Conservation (phyloP, 2,797 vertebrate species). For the Masticophis lateralis region DNA sequence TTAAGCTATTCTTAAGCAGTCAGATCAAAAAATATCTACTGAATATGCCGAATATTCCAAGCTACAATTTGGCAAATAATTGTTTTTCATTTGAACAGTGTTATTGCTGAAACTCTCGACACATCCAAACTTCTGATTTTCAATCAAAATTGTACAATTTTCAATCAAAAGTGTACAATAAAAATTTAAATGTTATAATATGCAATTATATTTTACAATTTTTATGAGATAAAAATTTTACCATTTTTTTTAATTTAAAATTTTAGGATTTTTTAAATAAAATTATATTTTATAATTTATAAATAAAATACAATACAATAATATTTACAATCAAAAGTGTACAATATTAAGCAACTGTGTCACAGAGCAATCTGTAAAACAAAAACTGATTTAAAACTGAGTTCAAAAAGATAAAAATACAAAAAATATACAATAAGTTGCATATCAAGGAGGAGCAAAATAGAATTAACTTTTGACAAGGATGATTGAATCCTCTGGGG, state of each 20-base stretch:
- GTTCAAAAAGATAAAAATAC: neutral
- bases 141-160: too few relatives aligned
- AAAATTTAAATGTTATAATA: too few relatives aligned
- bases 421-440: neutral
- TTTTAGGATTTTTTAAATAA: neutral
- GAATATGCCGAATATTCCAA: neutral
- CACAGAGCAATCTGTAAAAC: neutral
- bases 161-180: too few relatives aligned
- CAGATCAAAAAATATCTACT: neutral
- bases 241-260: neutral
- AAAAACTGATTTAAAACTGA: neutral
- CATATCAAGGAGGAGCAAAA: neutral
- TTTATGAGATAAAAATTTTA: neutral
- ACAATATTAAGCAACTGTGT: neutral
- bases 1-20: neutral
- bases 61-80: accelerated
- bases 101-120: neutral
- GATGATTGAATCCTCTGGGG: neutral
- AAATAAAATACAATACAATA: neutral
- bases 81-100: neutral
- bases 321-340: neutral
- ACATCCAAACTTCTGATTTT: too few relatives aligned
- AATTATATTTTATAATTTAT: neutral
- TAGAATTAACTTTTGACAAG: neutral
- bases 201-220: too few relatives aligned